Base-by-base conservation (phyloP, 1,140 invertebrate genomes). In the Wiebesia pumilae region DNA sequence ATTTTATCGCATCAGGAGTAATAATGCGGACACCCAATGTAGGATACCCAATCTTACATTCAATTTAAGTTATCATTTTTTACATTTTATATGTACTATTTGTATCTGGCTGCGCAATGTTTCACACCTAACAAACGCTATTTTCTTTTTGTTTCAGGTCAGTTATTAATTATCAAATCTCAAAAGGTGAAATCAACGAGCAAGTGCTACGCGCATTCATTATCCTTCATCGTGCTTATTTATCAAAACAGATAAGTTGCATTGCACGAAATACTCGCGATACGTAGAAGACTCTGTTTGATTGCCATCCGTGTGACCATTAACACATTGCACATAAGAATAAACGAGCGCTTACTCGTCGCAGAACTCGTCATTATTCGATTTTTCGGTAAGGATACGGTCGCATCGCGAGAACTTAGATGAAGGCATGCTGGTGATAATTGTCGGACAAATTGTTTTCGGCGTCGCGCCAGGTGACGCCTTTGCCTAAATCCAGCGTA, bases 381-480 rank as follows among this genome's bases (percentile, higher is more conserved):
- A 62, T 62, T 62, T 14, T 14, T 27, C 58, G 24, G 24, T 14
- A 54, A 54, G 51, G 58, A 10, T 4, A 24, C 27, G 24, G 24
- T 3, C 24, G 58, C 24, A 27, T 2, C 21, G 58, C 14, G 58
- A 27, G 21, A 62, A 27, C 24, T 0, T 3, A 62, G 58, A 27
- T 27, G 24, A 62, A 27, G 54, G 54, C 16, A 30, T 12, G 43
- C 19, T 16, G 10, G 33, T n/a, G n/a, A n/a, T n/a, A n/a, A n/a
- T n/a, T n/a, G n/a, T 12, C 30, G 51, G 54, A 54, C 79, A 81
- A 81, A 81, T 81, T 81, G 58, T 81, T 81, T 65, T 65, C 79
- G 33, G 79, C 58, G 24, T 62, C 27, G 58, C 58, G 58, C 58
- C 58, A 62, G 27, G 19, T 16, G 7, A 16, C 51, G 9, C 24